Percentiles rank a stretch among this genome's conserved stretches.
phyloP scores from a whole-genome alignment of 2,113 vertebrate genomes.

The Thermophis baileyi region DNA sequence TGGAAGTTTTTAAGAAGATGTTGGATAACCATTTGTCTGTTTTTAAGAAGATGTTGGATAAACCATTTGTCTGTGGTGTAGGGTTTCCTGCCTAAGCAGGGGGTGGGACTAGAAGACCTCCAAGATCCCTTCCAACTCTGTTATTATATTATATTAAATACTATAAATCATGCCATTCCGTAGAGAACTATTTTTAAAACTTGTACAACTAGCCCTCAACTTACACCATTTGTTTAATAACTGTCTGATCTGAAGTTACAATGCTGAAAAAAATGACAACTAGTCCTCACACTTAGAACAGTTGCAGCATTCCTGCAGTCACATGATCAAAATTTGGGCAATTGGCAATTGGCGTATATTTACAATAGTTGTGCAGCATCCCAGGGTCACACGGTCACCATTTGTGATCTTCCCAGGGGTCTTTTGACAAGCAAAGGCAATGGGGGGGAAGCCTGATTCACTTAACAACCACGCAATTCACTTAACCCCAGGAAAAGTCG shows the following conservation, averaged over 20 bases:
- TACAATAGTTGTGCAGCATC: not conserved
- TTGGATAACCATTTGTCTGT: too few relatives aligned
- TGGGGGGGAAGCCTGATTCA: not conserved
- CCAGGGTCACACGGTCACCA: not conserved
- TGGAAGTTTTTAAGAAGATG: too few relatives aligned
- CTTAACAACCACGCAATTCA: not conserved
- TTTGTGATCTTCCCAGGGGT: not conserved
- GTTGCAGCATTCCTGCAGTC: not conserved
- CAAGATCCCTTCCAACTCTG: too few relatives aligned
- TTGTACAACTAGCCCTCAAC: not conserved
- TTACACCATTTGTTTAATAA: not conserved
- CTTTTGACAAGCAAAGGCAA: too few relatives aligned
- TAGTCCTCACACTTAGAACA: not conserved
- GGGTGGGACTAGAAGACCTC: too few relatives aligned
- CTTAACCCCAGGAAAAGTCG: not conserved
- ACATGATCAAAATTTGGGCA: not conserved
- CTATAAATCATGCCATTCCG: slow-evolving; percentile 55
- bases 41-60: too few relatives aligned
- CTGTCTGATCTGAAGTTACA: not conserved
- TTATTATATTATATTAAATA: too few relatives aligned
- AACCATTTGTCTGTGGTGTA: too few relatives aligned
- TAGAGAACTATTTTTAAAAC: slow-evolving; percentile 50
- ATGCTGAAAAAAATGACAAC: not conserved
- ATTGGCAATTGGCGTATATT: not conserved
- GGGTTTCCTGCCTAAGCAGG: too few relatives aligned